Evolutionary conservation across 2,888 invertebrate species (phyloP).

Genomic region (Epinotia ramella): DNA sequence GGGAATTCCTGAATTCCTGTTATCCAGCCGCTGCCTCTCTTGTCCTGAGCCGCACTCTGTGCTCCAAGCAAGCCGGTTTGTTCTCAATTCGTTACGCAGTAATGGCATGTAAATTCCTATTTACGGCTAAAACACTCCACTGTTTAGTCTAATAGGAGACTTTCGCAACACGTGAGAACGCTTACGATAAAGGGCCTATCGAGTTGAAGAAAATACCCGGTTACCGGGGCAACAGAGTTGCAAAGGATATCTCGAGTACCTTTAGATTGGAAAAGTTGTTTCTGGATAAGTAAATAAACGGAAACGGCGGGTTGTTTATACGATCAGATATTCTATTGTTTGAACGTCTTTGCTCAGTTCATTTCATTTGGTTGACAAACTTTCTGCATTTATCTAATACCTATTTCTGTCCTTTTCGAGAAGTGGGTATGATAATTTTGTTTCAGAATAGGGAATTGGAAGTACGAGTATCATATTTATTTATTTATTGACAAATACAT

Average conservation of each 20-base stretch:
- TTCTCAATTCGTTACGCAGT: conserved; percentile 50
- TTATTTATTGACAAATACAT: no score
- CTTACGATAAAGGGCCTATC: conserved; percentile 27
- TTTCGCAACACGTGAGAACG: conserved; percentile 40
- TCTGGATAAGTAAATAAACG: conserved; percentile 17
- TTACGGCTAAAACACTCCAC: conserved; percentile 52
- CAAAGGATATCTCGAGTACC: conserved; percentile 20
- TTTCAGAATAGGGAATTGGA: not conserved
- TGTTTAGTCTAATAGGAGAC: conserved; percentile 47
- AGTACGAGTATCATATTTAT: no score
- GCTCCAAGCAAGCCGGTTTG: conserved; percentile 34
- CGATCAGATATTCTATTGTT: conserved; percentile 25
- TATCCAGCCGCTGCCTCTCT: conserved; percentile 19
- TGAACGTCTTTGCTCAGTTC: conserved; percentile 1
- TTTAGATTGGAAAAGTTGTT: conserved; percentile 15
- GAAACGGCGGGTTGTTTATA: not conserved
- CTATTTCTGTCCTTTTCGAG: not conserved
- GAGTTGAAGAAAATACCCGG: conserved; percentile 23
- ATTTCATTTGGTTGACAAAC: conserved; percentile 13
- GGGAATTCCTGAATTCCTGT: conserved; percentile 7
- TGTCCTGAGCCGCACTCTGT: conserved; percentile 7
- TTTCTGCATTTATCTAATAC: not conserved
- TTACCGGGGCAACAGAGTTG: conserved; percentile 24
- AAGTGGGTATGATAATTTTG: not conserved
- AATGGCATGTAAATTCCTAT: conserved; percentile 61